Conservation (phyloP, 2,113 vertebrate genomes). For the Stegastes partitus region DNA sequence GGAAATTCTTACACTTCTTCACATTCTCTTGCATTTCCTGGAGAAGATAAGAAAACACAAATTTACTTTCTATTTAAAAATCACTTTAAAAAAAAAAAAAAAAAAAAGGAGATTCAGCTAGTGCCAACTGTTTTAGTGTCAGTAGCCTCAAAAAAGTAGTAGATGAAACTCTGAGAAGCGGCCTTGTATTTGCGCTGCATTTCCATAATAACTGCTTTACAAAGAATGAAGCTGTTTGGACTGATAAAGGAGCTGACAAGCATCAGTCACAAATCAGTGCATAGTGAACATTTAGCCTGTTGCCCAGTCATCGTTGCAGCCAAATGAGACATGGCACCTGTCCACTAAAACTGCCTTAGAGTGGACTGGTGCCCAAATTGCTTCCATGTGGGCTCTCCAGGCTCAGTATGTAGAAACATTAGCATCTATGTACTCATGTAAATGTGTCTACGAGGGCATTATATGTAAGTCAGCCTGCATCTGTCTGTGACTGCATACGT, state of each 20-base stretch:
- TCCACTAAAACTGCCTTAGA: neutral
- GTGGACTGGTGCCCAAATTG: neutral
- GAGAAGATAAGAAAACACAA: constrained; percentile 12
- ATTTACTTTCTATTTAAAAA: neutral
- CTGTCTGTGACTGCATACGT: neutral
- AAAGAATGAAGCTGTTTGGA: too few species aligned
- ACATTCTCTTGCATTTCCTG: constrained; percentile 95
- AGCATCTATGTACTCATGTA: neutral
- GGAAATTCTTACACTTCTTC: constrained; percentile 93
- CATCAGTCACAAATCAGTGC: constrained; percentile 34
- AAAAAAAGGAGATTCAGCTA: neutral
- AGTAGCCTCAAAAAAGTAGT: neutral
- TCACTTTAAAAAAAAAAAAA: neutral
- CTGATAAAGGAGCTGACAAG: constrained; percentile 14
- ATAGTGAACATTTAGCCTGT: constrained; percentile 18
- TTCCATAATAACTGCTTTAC: too few species aligned
- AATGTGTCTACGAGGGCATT: constrained; percentile 1
- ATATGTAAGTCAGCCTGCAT: constrained; percentile 2
- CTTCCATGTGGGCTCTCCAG: neutral
- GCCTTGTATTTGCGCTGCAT: too few species aligned
- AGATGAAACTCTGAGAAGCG: too few species aligned
- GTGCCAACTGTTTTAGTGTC: neutral
- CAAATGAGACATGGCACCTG: too few species aligned
- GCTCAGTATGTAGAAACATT: neutral
- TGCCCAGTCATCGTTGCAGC: constrained; percentile 15